Evolutionary conservation across 2,888 invertebrate species (phyloP), one percentile per base, ranked within the genome.

Genomic region (Colletes collaris): DNA sequence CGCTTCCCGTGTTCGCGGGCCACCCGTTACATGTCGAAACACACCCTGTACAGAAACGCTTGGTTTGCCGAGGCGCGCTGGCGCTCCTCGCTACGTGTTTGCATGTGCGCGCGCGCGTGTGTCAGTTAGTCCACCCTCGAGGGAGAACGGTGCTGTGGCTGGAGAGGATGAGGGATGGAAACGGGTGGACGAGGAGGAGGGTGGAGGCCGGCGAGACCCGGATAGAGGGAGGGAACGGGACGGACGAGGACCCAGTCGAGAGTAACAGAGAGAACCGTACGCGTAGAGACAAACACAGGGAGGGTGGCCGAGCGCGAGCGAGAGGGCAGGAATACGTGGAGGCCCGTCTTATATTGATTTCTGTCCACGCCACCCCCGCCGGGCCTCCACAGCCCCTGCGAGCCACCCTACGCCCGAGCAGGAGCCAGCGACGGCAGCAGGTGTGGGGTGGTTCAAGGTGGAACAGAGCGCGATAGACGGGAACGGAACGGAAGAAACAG

Each of bases 311-410:
- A 8, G 44, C 44, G 44, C 49, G 75, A 85, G 80, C 65, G 77
- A 74, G 79, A 84, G 79, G 77, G 75, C 72, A 78, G 75, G 84
- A 87, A 87, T 88, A 90, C 89, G 89, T 89, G 86, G 89, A 89
- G 91, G 90, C 92, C 90, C 92, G 92, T 92, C 92, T 92, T 92
- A 93, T 93, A 93, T 93, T 93, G 93, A 93, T 93, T 93, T 92
- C 93, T 92, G 92, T 92, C 93, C 93, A 92, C 91, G 90, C 89
- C 92, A 90, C 88, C 91, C 90, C 83, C 88, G 86, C 86, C 86
- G 86, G 83, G 87, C 85, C 88, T 73, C 81, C 82, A 76, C 81
- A 79, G 58, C 86, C 83, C 88, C 86, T 83, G 86, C 83, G 73
- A 79, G 71, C 82, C 85, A 79, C 83, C 87, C 83, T 84, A 85